Evolutionary conservation across 1,140 invertebrate species (phyloP).

Genomic region (Prorops nasuta): DNA sequence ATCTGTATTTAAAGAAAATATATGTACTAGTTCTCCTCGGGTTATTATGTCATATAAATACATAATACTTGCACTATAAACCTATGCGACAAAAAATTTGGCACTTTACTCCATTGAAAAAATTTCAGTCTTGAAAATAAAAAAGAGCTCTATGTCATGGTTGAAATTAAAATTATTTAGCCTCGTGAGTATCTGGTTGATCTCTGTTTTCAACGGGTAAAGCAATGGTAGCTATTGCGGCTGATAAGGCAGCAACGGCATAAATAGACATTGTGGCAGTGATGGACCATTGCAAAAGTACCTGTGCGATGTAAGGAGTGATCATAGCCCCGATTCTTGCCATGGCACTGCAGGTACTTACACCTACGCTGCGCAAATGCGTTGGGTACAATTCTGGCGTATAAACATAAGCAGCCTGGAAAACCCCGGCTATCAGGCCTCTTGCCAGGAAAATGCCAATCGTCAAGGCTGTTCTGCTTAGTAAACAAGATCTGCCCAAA

Average conservation of each 20-base stretch:
- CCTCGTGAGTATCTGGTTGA: conserved; percentile 50
- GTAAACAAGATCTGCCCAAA: conserved; percentile 59
- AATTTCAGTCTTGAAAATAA: too few species aligned
- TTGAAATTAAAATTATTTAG: too few species aligned
- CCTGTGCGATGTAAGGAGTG: conserved; percentile 91
- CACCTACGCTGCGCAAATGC: conserved; percentile 80
- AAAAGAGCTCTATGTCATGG: too few species aligned
- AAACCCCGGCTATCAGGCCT: conserved; percentile 89
- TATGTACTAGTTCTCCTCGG: too few species aligned
- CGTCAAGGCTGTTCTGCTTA: conserved; percentile 77
- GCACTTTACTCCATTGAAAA: too few species aligned
- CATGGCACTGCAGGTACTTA: conserved; percentile 87
- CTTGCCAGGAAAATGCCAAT: conserved; percentile 84
- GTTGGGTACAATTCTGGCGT: conserved; percentile 95
- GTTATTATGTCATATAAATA: too few species aligned
- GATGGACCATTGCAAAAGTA: conserved; percentile 71
- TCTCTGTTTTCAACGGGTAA: conserved; percentile 80
- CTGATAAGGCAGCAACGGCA: conserved; percentile 69
- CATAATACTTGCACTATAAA: too few species aligned
- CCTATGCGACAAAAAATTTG: too few species aligned
- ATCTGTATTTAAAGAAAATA: too few species aligned
- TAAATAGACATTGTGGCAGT: conserved; percentile 73
- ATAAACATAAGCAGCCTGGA: conserved; percentile 94
- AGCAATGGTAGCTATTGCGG: conserved; percentile 70
- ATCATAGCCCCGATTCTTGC: conserved; percentile 89